Evolutionary conservation across 2,797 vertebrate species (phyloP), one percentile per base, ranked within the genome.

Genomic region (Vultur gryphus): DNA sequence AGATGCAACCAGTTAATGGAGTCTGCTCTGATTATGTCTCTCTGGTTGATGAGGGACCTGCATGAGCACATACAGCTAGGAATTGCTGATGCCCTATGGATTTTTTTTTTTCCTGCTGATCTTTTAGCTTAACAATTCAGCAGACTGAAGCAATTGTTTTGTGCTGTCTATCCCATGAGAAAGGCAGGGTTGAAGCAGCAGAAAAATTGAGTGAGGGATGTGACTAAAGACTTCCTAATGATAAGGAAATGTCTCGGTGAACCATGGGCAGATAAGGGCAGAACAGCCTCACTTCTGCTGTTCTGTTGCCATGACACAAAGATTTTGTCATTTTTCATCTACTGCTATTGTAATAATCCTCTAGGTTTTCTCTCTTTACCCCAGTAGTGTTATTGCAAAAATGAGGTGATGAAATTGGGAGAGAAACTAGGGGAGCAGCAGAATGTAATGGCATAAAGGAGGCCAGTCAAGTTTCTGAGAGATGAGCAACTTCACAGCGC

Each of bases 1-100:
- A 51, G 88, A n/a, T 52, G 73, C 28, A 16, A 16, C 0, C 10
- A 9, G 71, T 59, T 85, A 48, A 31, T 26, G 80, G 43, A 62
- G 28, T 9, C 64, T 78, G 82, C 84, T 77, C 75, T 28, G 48
- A 8, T n/a, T 20, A 3, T 15, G 66, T 35, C 84, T 23, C 51
- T 19, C 31, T n/a, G 78, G 31, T 13, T 37, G 89, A 48, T 51
- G 75, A 71, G 70, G 84, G 87, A 31, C 67, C 82, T 51, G 57
- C 48, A 33, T 0, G 0, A 26, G 64, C 89, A 35, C 89, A 51
- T 13, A 7, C 10, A 35, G 80, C 24, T 24, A 6, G 86, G 67
- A 95, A 85, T 33, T 96, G 96, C 94, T 97, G 96, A 95, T 94
- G 92, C 75, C 33, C 69, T 44, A 8, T 89, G 84, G 86, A 73